phyloP scores from a whole-genome alignment of 2,888 invertebrate species.

The Loripinus fragilis region DNA sequence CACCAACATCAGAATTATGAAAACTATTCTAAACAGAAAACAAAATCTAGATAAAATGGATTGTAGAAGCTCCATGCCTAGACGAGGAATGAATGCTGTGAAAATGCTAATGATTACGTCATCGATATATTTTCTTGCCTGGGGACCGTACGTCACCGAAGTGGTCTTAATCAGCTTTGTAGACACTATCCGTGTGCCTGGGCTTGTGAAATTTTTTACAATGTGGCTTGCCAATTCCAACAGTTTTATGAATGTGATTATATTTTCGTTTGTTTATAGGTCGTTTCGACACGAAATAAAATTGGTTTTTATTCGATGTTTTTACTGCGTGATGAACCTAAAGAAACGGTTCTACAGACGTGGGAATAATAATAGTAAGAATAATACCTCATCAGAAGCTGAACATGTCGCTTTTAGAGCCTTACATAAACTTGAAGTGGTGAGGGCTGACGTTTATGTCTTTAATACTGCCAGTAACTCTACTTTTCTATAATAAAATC shows the following conservation, averaged over 20 bases:
- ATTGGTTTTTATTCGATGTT: conserved; percentile 4
- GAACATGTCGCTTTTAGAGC: background rate
- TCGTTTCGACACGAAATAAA: conserved; percentile 49
- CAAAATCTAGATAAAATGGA: conserved; percentile 8
- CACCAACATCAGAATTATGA: conserved; percentile 49
- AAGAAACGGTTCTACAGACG: background rate
- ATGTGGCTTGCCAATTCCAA: conserved; percentile 65
- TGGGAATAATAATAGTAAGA: background rate
- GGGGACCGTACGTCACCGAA: conserved; percentile 64
- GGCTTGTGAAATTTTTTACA: conserved; percentile 43
- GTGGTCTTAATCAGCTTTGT: conserved; percentile 50
- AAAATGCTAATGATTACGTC: conserved; percentile 58
- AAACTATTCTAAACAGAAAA: conserved; percentile 26
- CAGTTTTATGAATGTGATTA: conserved; percentile 67
- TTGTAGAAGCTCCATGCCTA: conserved; percentile 17
- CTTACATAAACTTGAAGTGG: background rate
- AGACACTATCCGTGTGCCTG: conserved; percentile 29
- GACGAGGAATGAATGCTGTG: conserved; percentile 45
- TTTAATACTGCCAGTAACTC: background rate
- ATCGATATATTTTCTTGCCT: conserved; percentile 58
- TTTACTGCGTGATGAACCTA: background rate
- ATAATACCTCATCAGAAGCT: background rate
- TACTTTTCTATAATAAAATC: background rate
- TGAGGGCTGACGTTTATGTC: background rate
- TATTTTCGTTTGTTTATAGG: conserved; percentile 58